Conservation (phyloP, 1,140 invertebrate species). For the Drosophila micromelanica region DNA sequence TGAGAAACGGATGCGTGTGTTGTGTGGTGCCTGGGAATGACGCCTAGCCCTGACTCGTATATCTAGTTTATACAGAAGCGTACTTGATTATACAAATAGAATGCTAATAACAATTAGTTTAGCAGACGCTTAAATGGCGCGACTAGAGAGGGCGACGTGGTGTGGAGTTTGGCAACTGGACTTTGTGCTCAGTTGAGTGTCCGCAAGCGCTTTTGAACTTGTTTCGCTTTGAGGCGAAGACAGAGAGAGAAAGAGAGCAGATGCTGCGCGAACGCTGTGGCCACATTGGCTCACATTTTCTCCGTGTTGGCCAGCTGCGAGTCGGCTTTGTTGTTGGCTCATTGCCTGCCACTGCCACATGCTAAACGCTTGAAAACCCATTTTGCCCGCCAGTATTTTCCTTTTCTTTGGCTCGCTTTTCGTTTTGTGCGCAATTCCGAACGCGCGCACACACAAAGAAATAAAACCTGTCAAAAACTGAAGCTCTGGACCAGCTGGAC, state of each 20-base stretch:
- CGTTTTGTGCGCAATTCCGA: constrained; percentile 15
- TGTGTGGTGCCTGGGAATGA: constrained; percentile 35
- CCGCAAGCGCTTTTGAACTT: constrained; percentile 63
- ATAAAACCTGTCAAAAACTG: constrained; percentile 4
- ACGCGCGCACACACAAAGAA: background rate
- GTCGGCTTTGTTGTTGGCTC: constrained; percentile 18
- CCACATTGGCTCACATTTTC: constrained; percentile 10
- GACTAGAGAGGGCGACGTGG: background rate
- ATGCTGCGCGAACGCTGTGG: constrained; percentile 34
- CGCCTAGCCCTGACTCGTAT: constrained; percentile 14
- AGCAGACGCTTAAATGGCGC: background rate
- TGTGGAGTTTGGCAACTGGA: constrained; percentile 4
- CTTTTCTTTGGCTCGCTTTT: constrained; percentile 20
- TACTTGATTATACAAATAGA: constrained; percentile 11
- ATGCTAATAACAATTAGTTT: constrained; percentile 6
- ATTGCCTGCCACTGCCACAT: constrained; percentile 37
- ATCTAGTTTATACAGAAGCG: constrained; percentile 10
- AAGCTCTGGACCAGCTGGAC: constrained; percentile 9
- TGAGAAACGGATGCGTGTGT: constrained; percentile 39
- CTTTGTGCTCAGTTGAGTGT: background rate
- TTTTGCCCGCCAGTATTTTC: constrained; percentile 26
- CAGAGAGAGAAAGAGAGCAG: background rate
- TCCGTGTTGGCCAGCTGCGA: background rate
- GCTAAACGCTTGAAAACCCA: constrained; percentile 30
- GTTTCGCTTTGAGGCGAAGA: constrained; percentile 15